Evolutionary conservation across 2,113 vertebrate genomes (phyloP).

Genomic region (Ceuthmochares aereus): DNA sequence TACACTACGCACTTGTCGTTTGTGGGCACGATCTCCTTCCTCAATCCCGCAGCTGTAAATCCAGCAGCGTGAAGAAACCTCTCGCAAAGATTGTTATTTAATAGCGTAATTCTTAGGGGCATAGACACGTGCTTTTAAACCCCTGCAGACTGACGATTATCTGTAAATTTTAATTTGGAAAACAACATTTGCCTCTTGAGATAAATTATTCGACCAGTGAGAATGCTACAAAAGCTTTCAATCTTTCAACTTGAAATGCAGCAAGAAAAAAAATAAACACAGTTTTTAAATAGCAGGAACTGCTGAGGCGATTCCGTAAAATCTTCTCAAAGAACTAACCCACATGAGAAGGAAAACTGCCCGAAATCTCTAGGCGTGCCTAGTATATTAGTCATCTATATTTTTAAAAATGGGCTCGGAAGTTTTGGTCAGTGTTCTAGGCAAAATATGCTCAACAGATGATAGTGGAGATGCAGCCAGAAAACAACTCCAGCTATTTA

Average conservation of each 20-base stretch:
- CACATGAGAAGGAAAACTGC: neutral
- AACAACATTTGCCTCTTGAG: neutral
- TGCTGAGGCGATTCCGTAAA: neutral
- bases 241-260: neutral
- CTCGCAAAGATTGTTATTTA: neutral
- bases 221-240: neutral
- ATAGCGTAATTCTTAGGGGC: neutral
- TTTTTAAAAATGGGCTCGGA: neutral
- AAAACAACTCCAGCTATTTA: slow-evolving; percentile 83
- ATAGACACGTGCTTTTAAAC: neutral
- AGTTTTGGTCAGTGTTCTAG: slow-evolving; percentile 74
- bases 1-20: neutral
- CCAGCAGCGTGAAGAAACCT: neutral
- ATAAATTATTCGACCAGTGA: neutral
- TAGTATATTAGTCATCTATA: neutral
- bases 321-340: neutral
- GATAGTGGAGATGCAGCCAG: slow-evolving; percentile 82
- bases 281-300: neutral
- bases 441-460: slow-evolving; percentile 85
- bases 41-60: neutral
- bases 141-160: neutral
- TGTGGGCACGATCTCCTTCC: neutral
- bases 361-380: neutral
- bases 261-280: neutral
- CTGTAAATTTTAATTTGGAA: neutral